Conservation (phyloP, 64 coral and sea anemone genomes). For the Anthopleura sola region DNA sequence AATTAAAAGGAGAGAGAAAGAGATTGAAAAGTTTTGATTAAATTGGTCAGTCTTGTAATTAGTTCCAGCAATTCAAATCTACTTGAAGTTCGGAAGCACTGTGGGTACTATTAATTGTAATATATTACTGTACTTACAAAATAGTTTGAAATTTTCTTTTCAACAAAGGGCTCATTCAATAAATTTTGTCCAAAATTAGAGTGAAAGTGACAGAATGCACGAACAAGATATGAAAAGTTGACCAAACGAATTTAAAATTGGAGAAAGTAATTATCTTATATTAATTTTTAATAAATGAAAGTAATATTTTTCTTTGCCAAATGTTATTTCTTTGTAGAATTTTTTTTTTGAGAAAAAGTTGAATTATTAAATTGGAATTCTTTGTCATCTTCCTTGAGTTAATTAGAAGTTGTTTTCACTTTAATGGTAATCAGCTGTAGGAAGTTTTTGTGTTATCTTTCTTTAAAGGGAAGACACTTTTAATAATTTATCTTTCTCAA, state of each 20-base stretch:
- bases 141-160: background rate
- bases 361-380: background rate
- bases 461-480: too few species aligned
- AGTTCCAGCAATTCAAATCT: background rate
- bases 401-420: too few species aligned
- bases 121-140: background rate
- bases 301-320: background rate
- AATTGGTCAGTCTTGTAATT: background rate
- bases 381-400: background rate
- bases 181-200: background rate
- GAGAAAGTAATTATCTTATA: background rate
- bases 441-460: too few species aligned
- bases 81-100: background rate
- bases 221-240: background rate
- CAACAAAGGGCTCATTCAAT: background rate
- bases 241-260: background rate
- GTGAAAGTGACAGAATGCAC: background rate
- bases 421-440: too few species aligned
- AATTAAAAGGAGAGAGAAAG: background rate
- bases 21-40: background rate
- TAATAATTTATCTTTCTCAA: too few species aligned
- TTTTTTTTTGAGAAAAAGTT: background rate
- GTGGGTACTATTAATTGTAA: background rate
- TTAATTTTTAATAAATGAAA: slow-evolving; percentile 2
- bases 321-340: background rate